Evolutionary conservation across 2,888 invertebrate genomes (phyloP), one percentile per base, ranked within the genome.

Genomic region (Pheosia gnoma): DNA sequence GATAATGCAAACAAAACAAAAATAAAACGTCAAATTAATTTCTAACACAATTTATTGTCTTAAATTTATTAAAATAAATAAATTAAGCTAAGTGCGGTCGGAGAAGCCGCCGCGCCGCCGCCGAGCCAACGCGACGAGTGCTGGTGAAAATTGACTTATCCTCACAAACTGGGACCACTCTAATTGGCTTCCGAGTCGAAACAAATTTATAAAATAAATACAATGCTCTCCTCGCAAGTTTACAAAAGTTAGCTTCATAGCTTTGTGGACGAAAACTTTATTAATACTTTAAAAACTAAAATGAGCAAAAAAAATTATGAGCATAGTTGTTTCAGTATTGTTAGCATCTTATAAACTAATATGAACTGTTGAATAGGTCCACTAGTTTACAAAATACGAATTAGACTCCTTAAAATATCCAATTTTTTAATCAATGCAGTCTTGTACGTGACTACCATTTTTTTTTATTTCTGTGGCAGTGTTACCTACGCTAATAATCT

Each of bases 61-160:
- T 81, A 80, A 70, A 62, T 68, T 76, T 75, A 74, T 63, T 72
- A 72, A 72, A 82, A 81, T 82, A 81, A 83, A 79, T 82, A 75
- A 80, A 77, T 75, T 74, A 78, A 74, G 58, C 72, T 76, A 74
- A 64, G 62, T 68, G 62, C 39, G 38, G 59, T 68, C 67, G 60
- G 71, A 61, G 65, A 67, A 63, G 61, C 65, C 59, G 70, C 72
- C 70, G 74, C 59, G 70, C 72, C 70, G 74, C 68, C 53, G 37
- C 38, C 39, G 55, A 25, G 68, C 25, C 25, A 25, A 25, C 62
- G 69, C 66, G 70, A 71, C 72, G 71, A 74, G 68, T 70, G 60
- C 60, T 59, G 49, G 60, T n/a, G 72, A 61, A 76, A 77, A 76
- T 69, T 74, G 71, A 77, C 79, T 78, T 74, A 79, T 79, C 71